A percentile compares a stretch with the other conserved stretches of the same genome.
phyloP scores from a whole-genome alignment of 2,888 invertebrate genomes.

The Drosophila neutralis region DNA sequence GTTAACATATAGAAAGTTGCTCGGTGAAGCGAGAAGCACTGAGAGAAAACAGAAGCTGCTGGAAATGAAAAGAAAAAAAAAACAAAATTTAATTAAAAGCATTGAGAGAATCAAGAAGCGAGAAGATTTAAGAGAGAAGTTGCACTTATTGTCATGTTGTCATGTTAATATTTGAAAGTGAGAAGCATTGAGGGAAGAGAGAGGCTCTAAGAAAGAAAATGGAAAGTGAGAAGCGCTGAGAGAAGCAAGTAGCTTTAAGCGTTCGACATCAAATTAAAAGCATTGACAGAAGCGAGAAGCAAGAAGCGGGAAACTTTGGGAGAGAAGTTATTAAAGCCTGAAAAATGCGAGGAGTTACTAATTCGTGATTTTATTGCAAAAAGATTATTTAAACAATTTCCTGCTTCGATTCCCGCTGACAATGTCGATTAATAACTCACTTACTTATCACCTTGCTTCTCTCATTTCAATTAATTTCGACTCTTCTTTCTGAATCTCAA shows the following conservation, averaged over 20 bases:
- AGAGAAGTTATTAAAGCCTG: neutral
- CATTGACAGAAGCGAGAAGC: too few relatives aligned
- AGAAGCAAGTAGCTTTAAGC: too few relatives aligned
- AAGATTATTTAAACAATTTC: neutral
- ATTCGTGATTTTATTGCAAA: neutral
- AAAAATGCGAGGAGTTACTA: neutral
- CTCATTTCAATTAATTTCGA: neutral
- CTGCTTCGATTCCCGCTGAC: neutral
- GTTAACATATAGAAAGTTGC: too few relatives aligned
- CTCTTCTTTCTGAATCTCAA: neutral
- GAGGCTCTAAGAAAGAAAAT: too few relatives aligned
- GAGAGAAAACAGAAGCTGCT: neutral
- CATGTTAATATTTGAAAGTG: too few relatives aligned
- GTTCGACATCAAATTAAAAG: too few relatives aligned
- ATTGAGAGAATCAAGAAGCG: neutral
- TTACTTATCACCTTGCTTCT: too few relatives aligned
- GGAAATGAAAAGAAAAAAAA: neutral
- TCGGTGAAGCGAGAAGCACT: neutral
- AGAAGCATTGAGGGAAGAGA: too few relatives aligned
- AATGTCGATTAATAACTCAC: neutral
- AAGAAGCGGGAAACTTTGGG: too few relatives aligned
- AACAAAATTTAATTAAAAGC: neutral
- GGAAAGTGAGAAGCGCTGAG: too few relatives aligned
- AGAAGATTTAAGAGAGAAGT: neutral
- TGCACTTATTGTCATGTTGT: too few relatives aligned